phyloP scores from a whole-genome alignment of 2,797 vertebrate genomes.

The Syndactyla subalaris region DNA sequence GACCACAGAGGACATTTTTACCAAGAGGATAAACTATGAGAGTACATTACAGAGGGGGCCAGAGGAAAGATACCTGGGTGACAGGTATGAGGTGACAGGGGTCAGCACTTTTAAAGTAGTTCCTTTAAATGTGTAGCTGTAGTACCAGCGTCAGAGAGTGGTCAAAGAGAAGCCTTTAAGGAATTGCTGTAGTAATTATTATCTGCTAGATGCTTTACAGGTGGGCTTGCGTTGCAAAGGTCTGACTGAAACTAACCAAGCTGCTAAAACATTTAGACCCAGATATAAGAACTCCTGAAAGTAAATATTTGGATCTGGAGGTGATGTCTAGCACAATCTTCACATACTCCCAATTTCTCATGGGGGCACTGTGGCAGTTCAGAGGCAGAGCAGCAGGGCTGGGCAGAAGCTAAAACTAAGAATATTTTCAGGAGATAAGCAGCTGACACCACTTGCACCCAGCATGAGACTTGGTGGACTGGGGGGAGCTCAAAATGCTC shows the following conservation, averaged over 20 bases:
- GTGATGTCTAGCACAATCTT: background rate
- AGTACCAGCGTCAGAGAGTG: background rate
- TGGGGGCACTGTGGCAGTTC: rapidly evolving
- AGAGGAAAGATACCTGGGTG: background rate
- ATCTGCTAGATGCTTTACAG: background rate
- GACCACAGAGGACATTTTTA: background rate
- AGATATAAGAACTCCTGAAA: background rate
- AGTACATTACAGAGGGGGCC: background rate
- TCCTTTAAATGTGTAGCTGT: background rate
- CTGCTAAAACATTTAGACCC: background rate
- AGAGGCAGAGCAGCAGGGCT: background rate
- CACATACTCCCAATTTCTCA: background rate
- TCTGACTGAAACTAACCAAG: background rate
- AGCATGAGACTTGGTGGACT: background rate
- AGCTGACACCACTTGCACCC: background rate
- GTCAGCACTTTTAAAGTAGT: background rate
- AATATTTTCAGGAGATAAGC: background rate
- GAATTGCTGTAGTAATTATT: background rate
- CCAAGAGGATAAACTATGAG: background rate
- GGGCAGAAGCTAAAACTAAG: background rate
- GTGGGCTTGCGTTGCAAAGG: background rate
- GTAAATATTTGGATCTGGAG: background rate
- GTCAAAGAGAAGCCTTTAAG: background rate
- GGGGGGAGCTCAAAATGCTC: background rate
- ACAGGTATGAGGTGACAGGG: background rate